Conservation (phyloP, 2,113 vertebrate genomes). For the Oceanites oceanicus region DNA sequence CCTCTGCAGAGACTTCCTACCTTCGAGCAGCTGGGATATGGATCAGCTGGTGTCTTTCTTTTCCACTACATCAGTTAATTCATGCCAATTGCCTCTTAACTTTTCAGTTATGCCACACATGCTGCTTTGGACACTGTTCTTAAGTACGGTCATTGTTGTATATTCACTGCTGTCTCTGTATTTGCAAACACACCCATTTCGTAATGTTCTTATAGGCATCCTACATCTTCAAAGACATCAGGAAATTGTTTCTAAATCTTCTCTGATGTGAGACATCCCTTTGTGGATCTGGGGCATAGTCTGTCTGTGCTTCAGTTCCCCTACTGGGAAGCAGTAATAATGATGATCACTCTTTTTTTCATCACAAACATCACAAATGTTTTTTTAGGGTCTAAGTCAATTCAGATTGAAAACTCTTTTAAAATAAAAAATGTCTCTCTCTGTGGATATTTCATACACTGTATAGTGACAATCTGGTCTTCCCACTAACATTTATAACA, state of each 20-base stretch:
- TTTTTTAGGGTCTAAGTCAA: neutral
- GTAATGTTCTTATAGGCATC: neutral
- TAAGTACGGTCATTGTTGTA: neutral
- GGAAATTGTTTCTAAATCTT: neutral
- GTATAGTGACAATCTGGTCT: neutral
- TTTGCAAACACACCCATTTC: neutral
- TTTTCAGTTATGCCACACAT: neutral
- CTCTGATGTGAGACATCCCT: neutral
- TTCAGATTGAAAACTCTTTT: neutral
- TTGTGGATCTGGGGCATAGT: neutral
- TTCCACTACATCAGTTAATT: neutral
- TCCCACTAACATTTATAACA: neutral
- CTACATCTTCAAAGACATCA: neutral
- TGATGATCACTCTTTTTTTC: neutral
- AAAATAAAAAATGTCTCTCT: neutral
- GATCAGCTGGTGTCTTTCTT: neutral
- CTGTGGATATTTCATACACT: neutral
- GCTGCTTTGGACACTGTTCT: neutral
- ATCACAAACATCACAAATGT: no score
- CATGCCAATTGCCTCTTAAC: neutral
- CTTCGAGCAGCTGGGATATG: no score
- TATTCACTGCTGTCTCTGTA: neutral
- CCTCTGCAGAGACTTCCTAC: no score
- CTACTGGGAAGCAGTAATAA: neutral
- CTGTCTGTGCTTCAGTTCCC: neutral